Evolutionary conservation across 2,888 invertebrate genomes (phyloP).

Genomic region (Heterodera filipjevi): DNA sequence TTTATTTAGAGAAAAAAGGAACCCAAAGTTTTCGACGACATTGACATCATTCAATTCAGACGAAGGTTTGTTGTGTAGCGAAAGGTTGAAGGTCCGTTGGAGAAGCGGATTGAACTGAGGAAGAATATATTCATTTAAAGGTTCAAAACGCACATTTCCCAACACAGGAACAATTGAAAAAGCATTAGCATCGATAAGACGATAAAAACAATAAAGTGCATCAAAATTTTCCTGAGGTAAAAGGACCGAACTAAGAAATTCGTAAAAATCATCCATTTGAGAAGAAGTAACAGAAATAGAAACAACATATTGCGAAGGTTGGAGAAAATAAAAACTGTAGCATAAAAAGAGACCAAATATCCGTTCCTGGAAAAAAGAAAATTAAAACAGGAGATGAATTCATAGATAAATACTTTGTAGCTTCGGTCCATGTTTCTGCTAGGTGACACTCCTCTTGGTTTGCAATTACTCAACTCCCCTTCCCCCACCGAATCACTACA

Average conservation of each 20-base stretch:
- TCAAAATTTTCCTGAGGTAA: constrained; percentile 38
- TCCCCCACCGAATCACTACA: neutral
- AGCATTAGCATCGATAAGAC: constrained; percentile 33
- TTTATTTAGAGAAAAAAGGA: neutral
- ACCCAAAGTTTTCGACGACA: neutral
- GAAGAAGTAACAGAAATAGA: constrained; percentile 31
- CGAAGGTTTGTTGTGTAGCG: neutral
- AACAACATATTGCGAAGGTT: constrained; percentile 38
- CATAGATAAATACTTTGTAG: neutral
- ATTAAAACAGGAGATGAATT: neutral
- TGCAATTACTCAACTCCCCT: neutral
- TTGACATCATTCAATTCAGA: neutral
- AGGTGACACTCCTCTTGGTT: neutral
- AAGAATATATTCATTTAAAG: neutral
- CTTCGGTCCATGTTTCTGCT: neutral
- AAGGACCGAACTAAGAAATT: constrained; percentile 28
- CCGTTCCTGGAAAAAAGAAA: neutral
- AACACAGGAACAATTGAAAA: constrained; percentile 35
- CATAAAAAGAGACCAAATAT: constrained; percentile 25
- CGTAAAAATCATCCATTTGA: constrained; percentile 31
- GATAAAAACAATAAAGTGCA: constrained; percentile 36
- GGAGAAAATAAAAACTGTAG: constrained; percentile 37
- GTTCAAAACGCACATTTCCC: constrained; percentile 14
- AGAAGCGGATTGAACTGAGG: neutral
- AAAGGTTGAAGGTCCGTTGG: neutral